Evolutionary conservation across 2,113 vertebrate species (phyloP).

Genomic region (Lampris incognitus): DNA sequence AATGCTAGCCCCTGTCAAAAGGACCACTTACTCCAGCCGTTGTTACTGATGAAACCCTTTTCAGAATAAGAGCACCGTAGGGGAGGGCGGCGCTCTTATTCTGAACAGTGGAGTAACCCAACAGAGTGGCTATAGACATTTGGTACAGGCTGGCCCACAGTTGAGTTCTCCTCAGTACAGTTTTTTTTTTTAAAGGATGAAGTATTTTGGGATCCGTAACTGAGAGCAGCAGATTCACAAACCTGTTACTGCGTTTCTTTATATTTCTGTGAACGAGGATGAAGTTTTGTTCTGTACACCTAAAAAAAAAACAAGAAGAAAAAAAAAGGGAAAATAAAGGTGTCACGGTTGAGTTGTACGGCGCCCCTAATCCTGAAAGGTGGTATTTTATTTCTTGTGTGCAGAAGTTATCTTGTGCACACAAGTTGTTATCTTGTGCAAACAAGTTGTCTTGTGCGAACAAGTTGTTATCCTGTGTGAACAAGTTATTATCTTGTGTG

Average conservation of each 20-base stretch:
- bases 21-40: no score
- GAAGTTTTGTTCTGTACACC: slow-evolving; percentile 62
- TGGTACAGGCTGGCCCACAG: neutral
- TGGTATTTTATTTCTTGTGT: no score
- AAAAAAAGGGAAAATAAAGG: no score
- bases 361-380: no score
- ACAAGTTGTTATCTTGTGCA: no score
- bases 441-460: no score
- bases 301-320: slow-evolving; percentile 41
- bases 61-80: no score
- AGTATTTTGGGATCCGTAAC: neutral
- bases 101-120: slow-evolving; percentile 22
- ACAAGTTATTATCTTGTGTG: no score
- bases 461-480: no score
- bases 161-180: neutral
- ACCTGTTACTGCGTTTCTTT: slow-evolving; percentile 45
- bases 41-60: no score
- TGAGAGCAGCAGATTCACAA: slow-evolving; percentile 13
- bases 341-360: slow-evolving; percentile 56
- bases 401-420: no score
- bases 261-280: slow-evolving; percentile 52
- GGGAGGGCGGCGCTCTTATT: slow-evolving; percentile 33
- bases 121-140: slow-evolving; percentile 14
- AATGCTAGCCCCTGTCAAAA: no score
- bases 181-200: neutral